These are phyloP conservation scores for Nothobranchius kuhntae DNA, from an alignment of 2,113 vertebrate species.

Conservation along the genomic window DNA sequence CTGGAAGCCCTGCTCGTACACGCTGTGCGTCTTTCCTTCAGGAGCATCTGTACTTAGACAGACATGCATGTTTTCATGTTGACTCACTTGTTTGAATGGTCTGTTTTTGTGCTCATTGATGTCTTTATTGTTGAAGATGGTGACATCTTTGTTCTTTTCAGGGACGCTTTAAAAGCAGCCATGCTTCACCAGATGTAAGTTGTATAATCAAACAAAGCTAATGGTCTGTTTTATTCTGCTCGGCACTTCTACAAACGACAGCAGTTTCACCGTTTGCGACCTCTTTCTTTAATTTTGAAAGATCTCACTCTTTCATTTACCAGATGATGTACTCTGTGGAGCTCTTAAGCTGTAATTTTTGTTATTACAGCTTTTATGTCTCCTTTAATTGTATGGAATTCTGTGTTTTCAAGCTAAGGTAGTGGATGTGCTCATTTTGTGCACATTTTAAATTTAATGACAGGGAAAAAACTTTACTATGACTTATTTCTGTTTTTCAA, in stretches of 20 bases:
- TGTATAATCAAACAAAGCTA: slow-evolving; percentile 12
- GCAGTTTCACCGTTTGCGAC: neutral
- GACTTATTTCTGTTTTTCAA: too few relatives aligned
- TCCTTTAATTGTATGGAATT: neutral
- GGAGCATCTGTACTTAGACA: slow-evolving; percentile 13
- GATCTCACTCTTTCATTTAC: slow-evolving; percentile 3
- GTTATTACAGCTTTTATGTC: neutral
- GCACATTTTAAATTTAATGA: too few relatives aligned
- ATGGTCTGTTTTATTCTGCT: slow-evolving; percentile 18
- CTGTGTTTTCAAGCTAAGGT: neutral
- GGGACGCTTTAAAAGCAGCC: slow-evolving; percentile 5
- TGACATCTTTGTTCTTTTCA: slow-evolving; percentile 12
- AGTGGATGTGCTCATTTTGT: neutral
- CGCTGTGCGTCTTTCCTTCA: slow-evolving; percentile 35
- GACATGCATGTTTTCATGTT: slow-evolving; percentile 35
- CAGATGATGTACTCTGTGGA: neutral
- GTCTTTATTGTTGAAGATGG: slow-evolving; percentile 7
- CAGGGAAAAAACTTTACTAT: too few relatives aligned
- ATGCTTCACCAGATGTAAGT: slow-evolving; percentile 19
- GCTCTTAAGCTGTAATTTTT: neutral
- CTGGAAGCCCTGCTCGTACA: slow-evolving; percentile 39
- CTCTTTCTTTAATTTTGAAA: slow-evolving; percentile 8
- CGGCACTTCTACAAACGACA: slow-evolving; percentile 25
- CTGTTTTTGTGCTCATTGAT: slow-evolving; percentile 5
- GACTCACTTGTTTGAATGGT: slow-evolving; percentile 22